These are phyloP conservation scores for Myoxocephalus aenaeus DNA, from an alignment of 2,797 vertebrate genomes.

Conservation along the genomic window DNA sequence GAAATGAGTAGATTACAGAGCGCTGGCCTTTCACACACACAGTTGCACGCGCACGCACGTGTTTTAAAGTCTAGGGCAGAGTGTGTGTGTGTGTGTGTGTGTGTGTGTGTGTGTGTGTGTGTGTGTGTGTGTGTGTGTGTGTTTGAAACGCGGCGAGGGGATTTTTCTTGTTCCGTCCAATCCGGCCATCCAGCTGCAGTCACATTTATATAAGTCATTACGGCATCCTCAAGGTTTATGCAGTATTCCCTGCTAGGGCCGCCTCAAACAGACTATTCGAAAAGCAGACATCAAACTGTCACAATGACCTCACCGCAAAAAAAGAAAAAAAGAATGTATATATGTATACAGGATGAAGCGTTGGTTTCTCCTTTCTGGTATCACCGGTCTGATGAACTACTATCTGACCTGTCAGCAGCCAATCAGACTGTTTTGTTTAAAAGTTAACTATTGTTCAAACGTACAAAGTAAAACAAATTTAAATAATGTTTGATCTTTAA, in stretches of 20 bases:
- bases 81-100: constrained; percentile 6
- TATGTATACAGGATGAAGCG: too few relatives aligned
- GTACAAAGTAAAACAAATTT: neutral
- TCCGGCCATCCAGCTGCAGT: constrained; percentile 7
- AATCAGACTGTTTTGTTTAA: neutral
- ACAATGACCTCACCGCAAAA: too few relatives aligned
- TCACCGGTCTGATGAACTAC: too few relatives aligned
- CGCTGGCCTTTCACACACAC: constrained; percentile 65
- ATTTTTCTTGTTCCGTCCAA: neutral
- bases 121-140: constrained; percentile 8
- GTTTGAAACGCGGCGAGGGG: constrained; percentile 3
- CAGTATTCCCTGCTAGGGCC: neutral
- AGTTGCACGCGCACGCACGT: neutral
- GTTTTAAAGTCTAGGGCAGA: constrained; percentile 49
- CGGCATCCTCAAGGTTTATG: neutral
- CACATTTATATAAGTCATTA: neutral
- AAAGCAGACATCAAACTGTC: too few relatives aligned
- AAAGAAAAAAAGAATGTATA: too few relatives aligned
- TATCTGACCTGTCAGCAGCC: too few relatives aligned
- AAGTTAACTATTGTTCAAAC: neutral
- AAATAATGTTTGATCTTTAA: neutral
- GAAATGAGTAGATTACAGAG: constrained; percentile 79
- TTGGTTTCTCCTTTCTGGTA: too few relatives aligned
- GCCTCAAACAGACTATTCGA: too few relatives aligned
- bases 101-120: too few relatives aligned